A percentile compares a stretch with the other conserved stretches of the same genome.
phyloP scores from a whole-genome alignment of 2,797 vertebrate genomes.

The Eulemur rubriventer region DNA sequence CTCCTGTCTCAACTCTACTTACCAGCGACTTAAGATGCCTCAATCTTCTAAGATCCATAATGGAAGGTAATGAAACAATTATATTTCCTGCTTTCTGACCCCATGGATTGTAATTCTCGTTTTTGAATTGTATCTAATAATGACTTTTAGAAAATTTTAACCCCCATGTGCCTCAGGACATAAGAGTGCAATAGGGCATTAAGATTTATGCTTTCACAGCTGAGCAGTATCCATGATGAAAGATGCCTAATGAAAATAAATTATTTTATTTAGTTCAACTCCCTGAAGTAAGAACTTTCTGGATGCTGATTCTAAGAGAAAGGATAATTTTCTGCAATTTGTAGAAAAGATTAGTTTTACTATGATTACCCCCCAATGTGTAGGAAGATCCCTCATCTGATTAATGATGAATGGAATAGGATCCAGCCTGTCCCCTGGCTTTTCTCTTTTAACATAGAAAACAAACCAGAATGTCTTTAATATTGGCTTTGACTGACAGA shows the following conservation, averaged over 20 bases:
- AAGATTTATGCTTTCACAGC: not conserved
- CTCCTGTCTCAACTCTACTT: not conserved
- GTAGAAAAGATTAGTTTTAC: constrained; percentile 26
- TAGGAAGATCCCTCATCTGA: not conserved
- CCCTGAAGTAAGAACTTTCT: not conserved
- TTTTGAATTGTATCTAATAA: not conserved
- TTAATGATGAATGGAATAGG: constrained; percentile 1
- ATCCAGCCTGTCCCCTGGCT: not conserved
- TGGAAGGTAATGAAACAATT: not conserved
- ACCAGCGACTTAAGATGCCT: not conserved
- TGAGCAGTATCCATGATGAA: not conserved
- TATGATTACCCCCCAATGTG: constrained; percentile 2
- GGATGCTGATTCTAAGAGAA: not conserved
- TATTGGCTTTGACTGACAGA: not conserved
- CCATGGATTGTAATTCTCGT: not conserved
- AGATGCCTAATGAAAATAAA: constrained; percentile 31
- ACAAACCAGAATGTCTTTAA: not conserved
- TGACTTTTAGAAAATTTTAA: not conserved
- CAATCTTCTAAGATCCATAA: not conserved
- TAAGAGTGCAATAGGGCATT: not conserved
- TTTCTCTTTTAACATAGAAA: constrained; percentile 41
- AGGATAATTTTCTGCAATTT: not conserved
- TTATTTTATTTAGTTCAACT: constrained; percentile 24
- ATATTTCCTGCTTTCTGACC: not conserved
- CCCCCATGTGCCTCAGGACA: not conserved